Conservation (phyloP, 1,140 invertebrate genomes). For the Anadara kagoshimensis region DNA sequence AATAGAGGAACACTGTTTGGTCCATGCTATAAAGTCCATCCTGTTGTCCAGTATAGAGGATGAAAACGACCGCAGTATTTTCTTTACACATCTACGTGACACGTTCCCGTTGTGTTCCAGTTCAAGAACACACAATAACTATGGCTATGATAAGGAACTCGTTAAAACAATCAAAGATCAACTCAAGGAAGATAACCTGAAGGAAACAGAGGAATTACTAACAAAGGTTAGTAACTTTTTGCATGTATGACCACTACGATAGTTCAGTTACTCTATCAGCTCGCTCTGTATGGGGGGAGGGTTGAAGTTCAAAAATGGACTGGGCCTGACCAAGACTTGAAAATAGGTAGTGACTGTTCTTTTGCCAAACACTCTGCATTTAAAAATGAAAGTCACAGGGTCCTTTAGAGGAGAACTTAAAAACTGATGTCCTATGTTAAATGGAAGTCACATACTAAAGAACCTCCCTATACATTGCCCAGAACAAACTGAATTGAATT, state of each 20-base stretch:
- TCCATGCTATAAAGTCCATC: conserved; percentile 57
- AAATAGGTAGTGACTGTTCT: too few relatives aligned
- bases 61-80: conserved; percentile 49
- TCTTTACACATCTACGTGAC: conserved; percentile 58
- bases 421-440: too few relatives aligned
- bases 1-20: conserved; percentile 62
- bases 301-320: too few relatives aligned
- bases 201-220: conserved; percentile 52
- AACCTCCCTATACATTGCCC: too few relatives aligned
- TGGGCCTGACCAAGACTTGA: too few relatives aligned
- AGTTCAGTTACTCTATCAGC: too few relatives aligned
- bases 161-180: conserved; percentile 63
- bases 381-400: too few relatives aligned
- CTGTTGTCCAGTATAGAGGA: conserved; percentile 49
- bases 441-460: too few relatives aligned
- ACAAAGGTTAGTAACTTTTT: conserved; percentile 56
- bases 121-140: conserved; percentile 33
- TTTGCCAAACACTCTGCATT: too few relatives aligned
- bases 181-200: conserved; percentile 62
- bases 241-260: too few relatives aligned
- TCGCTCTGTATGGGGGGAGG: neutral
- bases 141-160: conserved; percentile 48
- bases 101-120: conserved; percentile 59
- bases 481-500: too few relatives aligned
- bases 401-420: too few relatives aligned